Percentiles rank a stretch among this genome's conserved stretches.
phyloP scores from a whole-genome alignment of 92 coral and sea anemone species.

The Epizoanthus scotinus region DNA sequence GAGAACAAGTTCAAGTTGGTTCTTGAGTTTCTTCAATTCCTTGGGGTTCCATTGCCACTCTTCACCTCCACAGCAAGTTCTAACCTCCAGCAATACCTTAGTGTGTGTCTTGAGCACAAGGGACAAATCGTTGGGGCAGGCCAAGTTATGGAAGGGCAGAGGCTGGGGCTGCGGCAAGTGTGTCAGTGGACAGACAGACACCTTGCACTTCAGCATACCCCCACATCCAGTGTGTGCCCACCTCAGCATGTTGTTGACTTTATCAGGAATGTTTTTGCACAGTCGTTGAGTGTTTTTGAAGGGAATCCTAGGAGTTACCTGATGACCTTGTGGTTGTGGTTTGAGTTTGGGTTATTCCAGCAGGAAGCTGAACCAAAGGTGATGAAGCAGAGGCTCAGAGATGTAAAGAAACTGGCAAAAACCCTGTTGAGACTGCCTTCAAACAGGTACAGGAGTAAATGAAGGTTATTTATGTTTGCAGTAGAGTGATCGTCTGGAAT shows the following conservation, averaged over 20 bases:
- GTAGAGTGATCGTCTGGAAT: no score
- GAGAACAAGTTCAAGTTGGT: constrained; percentile 71
- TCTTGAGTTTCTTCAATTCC: constrained; percentile 64
- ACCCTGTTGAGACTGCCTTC: constrained; percentile 73
- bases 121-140: constrained; percentile 43
- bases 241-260: constrained; percentile 47
- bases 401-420: constrained; percentile 86
- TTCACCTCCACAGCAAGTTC: constrained; percentile 39
- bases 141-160: constrained; percentile 38
- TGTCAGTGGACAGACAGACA: constrained; percentile 39
- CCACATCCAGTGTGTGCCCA: constrained; percentile 36
- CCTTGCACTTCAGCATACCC: background rate
- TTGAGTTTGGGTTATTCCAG: constrained; percentile 63
- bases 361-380: constrained; percentile 51
- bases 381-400: constrained; percentile 66
- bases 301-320: constrained; percentile 59
- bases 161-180: constrained; percentile 56
- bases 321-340: constrained; percentile 74
- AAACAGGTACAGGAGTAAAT: constrained; percentile 58
- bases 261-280: constrained; percentile 77
- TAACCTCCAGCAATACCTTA: constrained; percentile 49
- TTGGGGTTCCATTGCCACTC: constrained; percentile 71
- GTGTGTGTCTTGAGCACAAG: constrained; percentile 48
- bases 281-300: constrained; percentile 69
- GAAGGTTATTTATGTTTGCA: background rate